Evolutionary conservation across 2,888 invertebrate genomes (phyloP), one percentile per base, ranked within the genome.

Genomic region (Ctenicera cuprea): DNA sequence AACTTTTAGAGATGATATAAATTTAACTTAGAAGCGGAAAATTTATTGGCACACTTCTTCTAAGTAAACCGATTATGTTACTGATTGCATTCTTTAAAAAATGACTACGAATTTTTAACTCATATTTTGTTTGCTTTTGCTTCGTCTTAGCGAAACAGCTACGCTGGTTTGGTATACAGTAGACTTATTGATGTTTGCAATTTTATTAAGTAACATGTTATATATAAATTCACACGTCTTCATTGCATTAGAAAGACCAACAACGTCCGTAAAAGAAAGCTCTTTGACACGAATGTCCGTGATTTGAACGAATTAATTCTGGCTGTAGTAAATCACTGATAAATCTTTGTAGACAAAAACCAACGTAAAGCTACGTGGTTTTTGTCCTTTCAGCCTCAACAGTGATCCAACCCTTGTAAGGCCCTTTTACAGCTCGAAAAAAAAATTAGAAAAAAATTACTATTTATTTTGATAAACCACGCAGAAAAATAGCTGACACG

Each of bases 271-370:
- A 59, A 59, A 59, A 20, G 59, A 59, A 38, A 38, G 59, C 59
- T 20, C 59, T 59, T 59, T 59, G 59, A 59, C 59, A 59, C 38
- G 59, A 59, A 41, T 11, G 18, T 59, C 59, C 59, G 59, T 59
- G 59, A 59, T 63, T 45, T 63, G 45, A 64, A 16, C 64, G 48
- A 64, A 64, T 64, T 64, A 64, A 64, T 64, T 64, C 50, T 64
- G 18, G 45, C 18, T 12, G 43, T 37, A 50, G 33, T 64, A 64
- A 64, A 50, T 64, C 64, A 64, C 45, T 64, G 64, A 45, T 33
- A 64, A 64, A 14, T 64, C 59, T 59, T 52, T 11, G 12, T 37
- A 59, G 16, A 38, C 38, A 59, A 59, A 59, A 54, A 54, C 30
- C 30, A 33, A 54, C 54, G 12, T 54, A 30, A 50, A 54, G 54